Percentiles rank a stretch among this genome's conserved stretches.
Conservation (phyloP, 2,113 vertebrate species). For the Lycaon pictus region DNA sequence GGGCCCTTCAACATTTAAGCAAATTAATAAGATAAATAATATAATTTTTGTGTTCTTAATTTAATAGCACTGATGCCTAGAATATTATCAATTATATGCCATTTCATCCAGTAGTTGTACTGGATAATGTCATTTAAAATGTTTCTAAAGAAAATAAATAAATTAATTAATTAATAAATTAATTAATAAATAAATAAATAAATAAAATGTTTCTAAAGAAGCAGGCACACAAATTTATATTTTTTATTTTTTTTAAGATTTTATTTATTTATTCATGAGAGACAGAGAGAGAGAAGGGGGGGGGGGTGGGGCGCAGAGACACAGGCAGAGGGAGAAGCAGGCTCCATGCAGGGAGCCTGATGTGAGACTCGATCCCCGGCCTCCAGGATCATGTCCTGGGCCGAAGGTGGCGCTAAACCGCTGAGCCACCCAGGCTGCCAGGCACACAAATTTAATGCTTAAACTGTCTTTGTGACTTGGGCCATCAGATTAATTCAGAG, state of each 20-base stretch:
- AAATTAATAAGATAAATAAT: not conserved
- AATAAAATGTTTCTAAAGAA: constrained; percentile 31
- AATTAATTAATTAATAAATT: too few species aligned
- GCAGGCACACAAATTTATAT: not conserved
- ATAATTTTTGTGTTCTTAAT: not conserved
- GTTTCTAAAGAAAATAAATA: not conserved
- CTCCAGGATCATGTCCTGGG: too few species aligned
- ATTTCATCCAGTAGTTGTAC: not conserved
- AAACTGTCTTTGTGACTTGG: not conserved
- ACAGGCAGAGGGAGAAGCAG: too few species aligned
- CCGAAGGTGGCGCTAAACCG: too few species aligned
- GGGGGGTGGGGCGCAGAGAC: too few species aligned
- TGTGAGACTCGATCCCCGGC: too few species aligned
- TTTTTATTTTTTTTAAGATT: too few species aligned
- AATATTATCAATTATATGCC: not conserved
- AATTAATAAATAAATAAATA: not conserved
- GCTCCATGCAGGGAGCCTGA: too few species aligned
- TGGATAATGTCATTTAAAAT: not conserved
- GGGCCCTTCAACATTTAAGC: not conserved
- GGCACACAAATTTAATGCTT: not conserved
- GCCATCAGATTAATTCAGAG: not conserved
- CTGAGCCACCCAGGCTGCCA: not conserved
- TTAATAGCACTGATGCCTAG: not conserved
- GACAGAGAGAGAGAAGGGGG: too few species aligned
- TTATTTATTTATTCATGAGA: too few species aligned